phyloP scores from a whole-genome alignment of 2,113 vertebrate species.

The Salvelinus sp. region DNA sequence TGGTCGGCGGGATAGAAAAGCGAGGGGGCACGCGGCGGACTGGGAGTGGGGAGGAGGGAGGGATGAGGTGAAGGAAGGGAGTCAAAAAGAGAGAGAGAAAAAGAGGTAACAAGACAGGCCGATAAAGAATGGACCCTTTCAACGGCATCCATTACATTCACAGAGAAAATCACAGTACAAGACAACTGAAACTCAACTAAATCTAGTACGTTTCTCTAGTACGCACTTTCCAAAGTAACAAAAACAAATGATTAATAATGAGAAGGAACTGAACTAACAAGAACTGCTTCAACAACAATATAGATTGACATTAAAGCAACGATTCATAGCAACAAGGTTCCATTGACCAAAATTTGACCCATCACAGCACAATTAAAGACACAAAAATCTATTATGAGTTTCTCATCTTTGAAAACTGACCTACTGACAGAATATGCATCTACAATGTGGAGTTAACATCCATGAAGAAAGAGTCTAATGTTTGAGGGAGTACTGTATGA shows the following conservation, averaged over 20 bases:
- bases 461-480: conserved; percentile 21
- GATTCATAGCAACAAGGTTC: conserved; percentile 98
- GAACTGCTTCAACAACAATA: conserved; percentile 96
- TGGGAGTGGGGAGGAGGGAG: conserved; percentile 75
- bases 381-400: conserved; percentile 99
- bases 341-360: conserved; percentile 94
- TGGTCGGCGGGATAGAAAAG: conserved; percentile 95
- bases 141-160: conserved; percentile 57
- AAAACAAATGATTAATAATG: conserved; percentile 66
- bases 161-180: conserved; percentile 66
- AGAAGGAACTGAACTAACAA: conserved; percentile 80
- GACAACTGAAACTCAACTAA: conserved; percentile 66
- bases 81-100: conserved; percentile 70
- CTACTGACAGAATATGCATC: conserved; percentile 32
- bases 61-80: conserved; percentile 76
- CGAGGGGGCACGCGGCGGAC: conserved; percentile 96
- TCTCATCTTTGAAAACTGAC: conserved; percentile 91
- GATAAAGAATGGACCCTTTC: conserved; percentile 71
- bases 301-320: conserved; percentile 95
- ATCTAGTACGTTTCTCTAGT: neutral
- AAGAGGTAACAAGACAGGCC: conserved; percentile 80
- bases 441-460: conserved; percentile 34
- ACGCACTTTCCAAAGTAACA: conserved; percentile 39
- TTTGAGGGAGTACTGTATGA: conserved; percentile 19
- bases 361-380: conserved; percentile 97